These are phyloP conservation scores for Hystrix brachyura DNA, from an alignment of 2,113 vertebrate genomes.

Conservation along the genomic window DNA sequence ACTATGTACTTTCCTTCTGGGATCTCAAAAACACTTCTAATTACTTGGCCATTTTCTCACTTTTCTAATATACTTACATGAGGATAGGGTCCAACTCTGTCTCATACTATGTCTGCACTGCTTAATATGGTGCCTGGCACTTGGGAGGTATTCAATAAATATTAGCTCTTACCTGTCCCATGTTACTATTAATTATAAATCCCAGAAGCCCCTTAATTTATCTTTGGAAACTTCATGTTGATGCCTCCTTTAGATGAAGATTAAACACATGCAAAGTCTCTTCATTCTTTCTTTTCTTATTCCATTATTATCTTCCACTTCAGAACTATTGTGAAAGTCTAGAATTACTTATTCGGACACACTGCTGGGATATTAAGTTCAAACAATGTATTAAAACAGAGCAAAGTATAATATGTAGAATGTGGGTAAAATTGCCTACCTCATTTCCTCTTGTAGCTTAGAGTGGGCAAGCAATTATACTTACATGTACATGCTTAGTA, in stretches of 20 bases:
- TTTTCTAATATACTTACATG: not conserved
- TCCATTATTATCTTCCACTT: not conserved
- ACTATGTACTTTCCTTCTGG: not conserved
- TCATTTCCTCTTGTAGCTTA: not conserved
- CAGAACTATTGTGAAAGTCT: conserved; percentile 6
- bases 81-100: not conserved
- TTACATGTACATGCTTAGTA: not conserved
- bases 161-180: not conserved
- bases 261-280: not conserved
- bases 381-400: not conserved
- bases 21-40: not conserved
- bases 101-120: not conserved
- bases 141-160: not conserved
- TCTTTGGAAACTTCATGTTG: not conserved
- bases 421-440: not conserved
- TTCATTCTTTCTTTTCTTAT: conserved; percentile 42
- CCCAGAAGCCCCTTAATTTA: not conserved
- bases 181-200: not conserved
- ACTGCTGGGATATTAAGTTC: not conserved
- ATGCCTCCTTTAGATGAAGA: not conserved
- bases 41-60: not conserved
- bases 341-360: not conserved
- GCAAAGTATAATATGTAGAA: not conserved
- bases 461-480: not conserved
- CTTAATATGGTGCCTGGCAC: not conserved